Conservation (phyloP, 2,113 vertebrate species). For the Canis aureus region DNA sequence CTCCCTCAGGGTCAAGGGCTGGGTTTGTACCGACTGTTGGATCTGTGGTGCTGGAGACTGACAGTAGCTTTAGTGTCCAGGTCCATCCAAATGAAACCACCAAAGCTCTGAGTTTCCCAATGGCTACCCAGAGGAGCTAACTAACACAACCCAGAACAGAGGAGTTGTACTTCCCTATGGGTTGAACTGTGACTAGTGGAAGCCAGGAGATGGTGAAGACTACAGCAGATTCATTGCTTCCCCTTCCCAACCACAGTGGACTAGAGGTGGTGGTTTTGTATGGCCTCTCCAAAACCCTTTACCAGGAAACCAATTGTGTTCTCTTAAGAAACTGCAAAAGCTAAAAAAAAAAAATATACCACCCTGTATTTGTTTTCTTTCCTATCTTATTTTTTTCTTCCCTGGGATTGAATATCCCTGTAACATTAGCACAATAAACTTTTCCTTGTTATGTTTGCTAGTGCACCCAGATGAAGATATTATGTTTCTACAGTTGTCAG, state of each 20-base stretch:
- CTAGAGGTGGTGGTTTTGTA: not conserved
- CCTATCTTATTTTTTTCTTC: not conserved
- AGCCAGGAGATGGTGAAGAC: not conserved
- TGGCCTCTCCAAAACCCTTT: not conserved
- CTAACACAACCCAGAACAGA: not conserved
- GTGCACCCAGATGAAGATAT: not conserved
- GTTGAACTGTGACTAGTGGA: not conserved
- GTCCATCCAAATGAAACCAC: not conserved
- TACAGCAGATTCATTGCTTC: not conserved
- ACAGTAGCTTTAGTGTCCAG: not conserved
- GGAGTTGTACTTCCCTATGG: too few species aligned
- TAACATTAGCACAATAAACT: not conserved
- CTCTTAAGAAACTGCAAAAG: not conserved
- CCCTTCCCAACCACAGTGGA: not conserved
- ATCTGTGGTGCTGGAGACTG: not conserved
- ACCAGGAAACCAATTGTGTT: not conserved
- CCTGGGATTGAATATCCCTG: not conserved
- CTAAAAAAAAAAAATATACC: not conserved
- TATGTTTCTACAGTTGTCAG: not conserved
- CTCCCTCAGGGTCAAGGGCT: not conserved
- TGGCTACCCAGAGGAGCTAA: not conserved
- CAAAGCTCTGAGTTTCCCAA: not conserved
- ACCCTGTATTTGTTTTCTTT: not conserved
- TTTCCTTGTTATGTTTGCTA: not conserved
- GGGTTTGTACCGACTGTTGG: not conserved